Percentiles rank a stretch among this genome's conserved stretches.
Evolutionary conservation across 2,888 invertebrate genomes (phyloP).

Genomic region (Cryptocephalus moraei): DNA sequence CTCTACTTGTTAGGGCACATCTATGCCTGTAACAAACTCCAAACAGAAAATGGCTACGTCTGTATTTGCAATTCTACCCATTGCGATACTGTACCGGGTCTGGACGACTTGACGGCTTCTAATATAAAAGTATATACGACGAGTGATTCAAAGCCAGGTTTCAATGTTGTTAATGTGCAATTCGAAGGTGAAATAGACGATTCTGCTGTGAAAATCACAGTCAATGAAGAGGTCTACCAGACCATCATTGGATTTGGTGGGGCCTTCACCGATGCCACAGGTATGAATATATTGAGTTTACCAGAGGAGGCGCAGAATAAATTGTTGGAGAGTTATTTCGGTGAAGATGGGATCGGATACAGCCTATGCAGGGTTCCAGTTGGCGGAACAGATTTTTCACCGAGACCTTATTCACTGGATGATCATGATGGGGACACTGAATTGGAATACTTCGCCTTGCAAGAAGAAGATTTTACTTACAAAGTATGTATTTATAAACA

Average conservation of each 20-base stretch:
- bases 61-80: slow-evolving; percentile 55
- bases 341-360: slow-evolving; percentile 50
- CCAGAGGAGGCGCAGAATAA: slow-evolving; percentile 40
- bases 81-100: slow-evolving; percentile 87
- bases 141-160: slow-evolving; percentile 43
- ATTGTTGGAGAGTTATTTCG: slow-evolving; percentile 57
- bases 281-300: slow-evolving; percentile 57
- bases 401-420: slow-evolving; percentile 69
- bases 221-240: slow-evolving; percentile 42
- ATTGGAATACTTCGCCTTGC: slow-evolving; percentile 55
- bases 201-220: slow-evolving; percentile 18
- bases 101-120: slow-evolving; percentile 85
- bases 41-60: too few species aligned
- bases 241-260: slow-evolving; percentile 73
- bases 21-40: too few species aligned
- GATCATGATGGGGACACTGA: slow-evolving; percentile 45
- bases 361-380: slow-evolving; percentile 73
- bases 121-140: slow-evolving; percentile 45
- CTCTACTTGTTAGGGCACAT: too few species aligned
- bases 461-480: slow-evolving; percentile 54
- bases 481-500: slow-evolving; percentile 43
- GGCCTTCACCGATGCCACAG: slow-evolving; percentile 58
- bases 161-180: slow-evolving; percentile 38
- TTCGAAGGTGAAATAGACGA: slow-evolving; percentile 15
- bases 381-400: slow-evolving; percentile 80